These are phyloP conservation scores for Dromaius novaehollandiae DNA, from an alignment of 2,113 vertebrate species.

Conservation along the genomic window DNA sequence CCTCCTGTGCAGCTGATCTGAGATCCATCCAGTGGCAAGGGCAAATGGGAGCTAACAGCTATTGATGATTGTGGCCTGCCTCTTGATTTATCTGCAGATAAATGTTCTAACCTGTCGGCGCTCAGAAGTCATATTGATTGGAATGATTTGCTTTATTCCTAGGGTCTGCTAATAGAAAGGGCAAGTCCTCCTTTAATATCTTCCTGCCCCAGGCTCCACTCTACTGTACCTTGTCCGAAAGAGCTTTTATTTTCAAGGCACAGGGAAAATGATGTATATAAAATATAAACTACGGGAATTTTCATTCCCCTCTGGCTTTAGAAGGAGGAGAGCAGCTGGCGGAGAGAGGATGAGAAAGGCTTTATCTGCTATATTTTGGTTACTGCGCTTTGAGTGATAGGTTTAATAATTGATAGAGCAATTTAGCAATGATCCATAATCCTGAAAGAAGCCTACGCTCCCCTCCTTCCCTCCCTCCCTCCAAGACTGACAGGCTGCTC, in stretches of 20 bases:
- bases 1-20: background rate
- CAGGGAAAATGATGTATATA: conserved; percentile 26
- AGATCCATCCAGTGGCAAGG: background rate
- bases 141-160: conserved; percentile 9
- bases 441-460: conserved; percentile 42
- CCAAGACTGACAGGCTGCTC: conserved; percentile 29
- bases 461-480: background rate
- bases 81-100: background rate
- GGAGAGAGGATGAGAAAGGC: conserved; percentile 57
- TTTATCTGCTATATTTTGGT: conserved; percentile 66
- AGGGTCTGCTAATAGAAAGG: conserved; percentile 21
- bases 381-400: conserved; percentile 53
- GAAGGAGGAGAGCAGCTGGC: conserved; percentile 56
- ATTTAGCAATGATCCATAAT: conserved; percentile 70
- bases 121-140: conserved; percentile 3
- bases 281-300: conserved; percentile 60
- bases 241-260: conserved; percentile 45
- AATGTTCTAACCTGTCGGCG: background rate
- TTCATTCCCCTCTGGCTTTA: conserved; percentile 49
- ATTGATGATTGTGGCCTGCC: background rate
- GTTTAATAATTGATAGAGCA: conserved; percentile 72
- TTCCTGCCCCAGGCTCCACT: rapidly evolving
- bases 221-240: background rate
- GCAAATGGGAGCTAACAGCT: background rate
- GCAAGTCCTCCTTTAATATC: background rate